phyloP scores from a whole-genome alignment of 2,888 invertebrate species.

The Rhimphoctona megacephalus region DNA sequence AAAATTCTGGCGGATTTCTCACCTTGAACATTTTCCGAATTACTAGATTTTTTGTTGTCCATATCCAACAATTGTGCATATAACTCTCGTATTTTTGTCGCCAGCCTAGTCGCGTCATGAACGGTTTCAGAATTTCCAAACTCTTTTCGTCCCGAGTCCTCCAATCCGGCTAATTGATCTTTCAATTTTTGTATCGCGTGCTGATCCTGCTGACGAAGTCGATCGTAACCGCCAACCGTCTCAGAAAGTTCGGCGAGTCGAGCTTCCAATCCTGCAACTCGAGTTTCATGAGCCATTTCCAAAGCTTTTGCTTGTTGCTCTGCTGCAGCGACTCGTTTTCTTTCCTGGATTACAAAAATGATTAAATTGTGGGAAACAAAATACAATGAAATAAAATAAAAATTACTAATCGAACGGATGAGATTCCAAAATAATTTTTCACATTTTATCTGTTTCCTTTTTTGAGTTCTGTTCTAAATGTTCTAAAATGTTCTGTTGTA shows the following conservation, averaged over 20 bases:
- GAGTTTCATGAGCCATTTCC: slow-evolving; percentile 90
- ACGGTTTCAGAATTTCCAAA: slow-evolving; percentile 69
- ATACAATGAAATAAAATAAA: neutral
- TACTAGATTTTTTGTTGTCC: slow-evolving; percentile 84
- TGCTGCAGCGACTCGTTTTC: slow-evolving; percentile 89
- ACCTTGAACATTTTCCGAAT: slow-evolving; percentile 83
- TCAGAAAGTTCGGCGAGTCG: slow-evolving; percentile 92
- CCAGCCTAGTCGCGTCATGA: slow-evolving; percentile 70
- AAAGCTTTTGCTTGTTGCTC: slow-evolving; percentile 90
- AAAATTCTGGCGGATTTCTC: slow-evolving; percentile 55
- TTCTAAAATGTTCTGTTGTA: too few species aligned
- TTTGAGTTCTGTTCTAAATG: too few species aligned
- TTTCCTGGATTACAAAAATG: slow-evolving; percentile 86
- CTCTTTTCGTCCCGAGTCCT: slow-evolving; percentile 76
- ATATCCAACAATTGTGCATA: slow-evolving; percentile 83
- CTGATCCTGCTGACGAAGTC: slow-evolving; percentile 90
- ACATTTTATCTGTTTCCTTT: neutral
- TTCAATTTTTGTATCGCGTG: slow-evolving; percentile 89
- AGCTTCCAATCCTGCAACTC: slow-evolving; percentile 91
- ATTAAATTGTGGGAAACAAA: neutral
- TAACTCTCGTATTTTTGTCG: slow-evolving; percentile 83
- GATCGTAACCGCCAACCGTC: slow-evolving; percentile 92
- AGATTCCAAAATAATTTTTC: neutral
- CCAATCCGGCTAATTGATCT: slow-evolving; percentile 83
- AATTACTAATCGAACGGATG: neutral